Percentiles rank a stretch among this genome's conserved stretches.
Evolutionary conservation across 1,140 invertebrate species (phyloP).

Genomic region (Rhopalosiphum padi): DNA sequence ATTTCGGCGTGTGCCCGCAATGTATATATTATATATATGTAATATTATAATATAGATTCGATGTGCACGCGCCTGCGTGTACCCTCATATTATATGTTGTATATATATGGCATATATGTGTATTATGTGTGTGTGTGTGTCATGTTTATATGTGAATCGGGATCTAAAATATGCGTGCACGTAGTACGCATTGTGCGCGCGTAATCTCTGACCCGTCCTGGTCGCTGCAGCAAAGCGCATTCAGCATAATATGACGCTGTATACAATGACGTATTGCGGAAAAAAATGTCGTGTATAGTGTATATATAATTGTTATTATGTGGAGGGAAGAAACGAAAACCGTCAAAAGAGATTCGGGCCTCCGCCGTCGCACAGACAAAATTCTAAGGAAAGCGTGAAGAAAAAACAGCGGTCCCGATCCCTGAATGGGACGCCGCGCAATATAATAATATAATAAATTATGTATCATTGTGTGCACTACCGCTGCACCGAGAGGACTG

Average conservation of each 20-base stretch:
- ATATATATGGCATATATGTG: neutral
- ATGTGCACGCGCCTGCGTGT: no score
- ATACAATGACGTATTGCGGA: slow-evolving; percentile 13
- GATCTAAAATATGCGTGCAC: neutral
- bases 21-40: neutral
- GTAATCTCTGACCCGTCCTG: neutral
- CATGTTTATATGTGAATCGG: neutral
- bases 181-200: neutral
- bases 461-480: neutral
- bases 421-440: neutral
- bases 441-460: neutral
- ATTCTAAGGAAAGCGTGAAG: neutral
- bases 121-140: neutral
- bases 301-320: neutral
- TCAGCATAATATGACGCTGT: neutral
- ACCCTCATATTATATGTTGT: neutral
- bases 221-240: neutral
- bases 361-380: neutral
- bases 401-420: slow-evolving; percentile 1
- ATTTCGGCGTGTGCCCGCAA: neutral
- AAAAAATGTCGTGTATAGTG: neutral
- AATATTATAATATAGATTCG: neutral
- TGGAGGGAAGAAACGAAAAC: neutral
- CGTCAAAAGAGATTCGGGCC: slow-evolving; percentile 18
- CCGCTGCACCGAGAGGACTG: neutral